Evolutionary conservation across 1,140 invertebrate genomes (phyloP), one percentile per base, ranked within the genome.

Genomic region (Phenacoccus solenopsis): DNA sequence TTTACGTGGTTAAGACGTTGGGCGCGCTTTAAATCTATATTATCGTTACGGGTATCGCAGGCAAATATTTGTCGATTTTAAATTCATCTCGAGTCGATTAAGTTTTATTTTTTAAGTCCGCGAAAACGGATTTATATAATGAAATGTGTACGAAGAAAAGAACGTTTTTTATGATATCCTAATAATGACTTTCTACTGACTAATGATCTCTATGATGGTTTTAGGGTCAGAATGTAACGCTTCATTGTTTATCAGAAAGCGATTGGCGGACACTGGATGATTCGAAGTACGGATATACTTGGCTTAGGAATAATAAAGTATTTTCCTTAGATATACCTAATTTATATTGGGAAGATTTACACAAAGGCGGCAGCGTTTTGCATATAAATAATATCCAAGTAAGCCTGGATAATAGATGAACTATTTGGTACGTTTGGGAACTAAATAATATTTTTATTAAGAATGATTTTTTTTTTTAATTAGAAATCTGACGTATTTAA

Each of bases 281-380:
- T 9, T 16, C 20, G 84, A 83, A 32, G 78, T 89, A n/a, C 89
- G 38, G 88, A 1, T 90, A 90, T 73, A 89, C 87, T 73, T 91
- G 89, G 89, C 88, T 87, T 0, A 85, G 88, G 71, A 90, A 90
- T 74, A 84, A 85, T 21, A 85, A 83, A 3, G 79, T 91, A 1
- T 82, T 91, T 4, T 86, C 86, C 28, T 81, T 90, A 24, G 83
- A 83, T 24, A 86, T 87, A 0, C 86, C 85, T 1, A 82, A 81
- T 1, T 87, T 89, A 73, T 87, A 88, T 69, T 90, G 88, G 86
- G 90, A 91, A 75, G 88, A 90, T 75, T 79, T 91, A 1, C 74
- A 75, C 21, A 73, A 71, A 10, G 72, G 72, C 1, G 90, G 90
- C 28, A 90, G 87, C 74, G 88, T 91, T 68, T 78, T 91, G 0